phyloP scores from a whole-genome alignment of 2,797 vertebrate species.

The Phoebastria nigripes region DNA sequence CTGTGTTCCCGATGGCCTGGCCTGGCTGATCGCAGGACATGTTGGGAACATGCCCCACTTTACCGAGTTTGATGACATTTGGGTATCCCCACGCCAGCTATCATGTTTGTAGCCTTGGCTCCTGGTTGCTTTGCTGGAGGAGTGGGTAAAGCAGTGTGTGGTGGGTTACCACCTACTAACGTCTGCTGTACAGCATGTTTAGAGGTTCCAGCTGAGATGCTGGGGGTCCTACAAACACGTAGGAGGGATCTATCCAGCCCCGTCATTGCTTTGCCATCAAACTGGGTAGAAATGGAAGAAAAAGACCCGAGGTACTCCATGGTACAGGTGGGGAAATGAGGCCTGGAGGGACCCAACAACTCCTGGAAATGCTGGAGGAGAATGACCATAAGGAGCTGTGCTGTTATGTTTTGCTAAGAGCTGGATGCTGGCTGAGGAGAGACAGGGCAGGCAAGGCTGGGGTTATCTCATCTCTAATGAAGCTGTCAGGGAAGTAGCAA shows the following conservation, averaged over 20 bases:
- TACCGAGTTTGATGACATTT: accelerated
- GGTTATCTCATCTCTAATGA: constrained; percentile 31
- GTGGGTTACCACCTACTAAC: not conserved
- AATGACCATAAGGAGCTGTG: not conserved
- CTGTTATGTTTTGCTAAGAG: not conserved
- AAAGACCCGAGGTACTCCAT: accelerated
- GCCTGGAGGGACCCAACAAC: not conserved
- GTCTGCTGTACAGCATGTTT: not conserved
- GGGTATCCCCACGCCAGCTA: accelerated
- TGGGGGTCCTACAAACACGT: not conserved
- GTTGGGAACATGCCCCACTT: not conserved
- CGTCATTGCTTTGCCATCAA: not conserved
- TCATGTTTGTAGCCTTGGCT: not conserved
- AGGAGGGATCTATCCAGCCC: not conserved
- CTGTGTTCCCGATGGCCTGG: not conserved
- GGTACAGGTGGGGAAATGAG: not conserved
- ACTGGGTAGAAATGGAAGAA: not conserved
- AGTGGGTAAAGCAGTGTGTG: not conserved
- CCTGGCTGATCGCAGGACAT: not conserved
- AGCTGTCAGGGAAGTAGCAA: constrained; percentile 31
- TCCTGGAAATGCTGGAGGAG: not conserved
- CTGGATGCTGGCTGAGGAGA: not conserved
- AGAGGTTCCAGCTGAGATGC: not conserved
- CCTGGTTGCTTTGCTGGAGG: accelerated
- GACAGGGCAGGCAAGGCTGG: not conserved